Conservation (phyloP, 1,140 invertebrate genomes). For the Achatina immaculata region DNA sequence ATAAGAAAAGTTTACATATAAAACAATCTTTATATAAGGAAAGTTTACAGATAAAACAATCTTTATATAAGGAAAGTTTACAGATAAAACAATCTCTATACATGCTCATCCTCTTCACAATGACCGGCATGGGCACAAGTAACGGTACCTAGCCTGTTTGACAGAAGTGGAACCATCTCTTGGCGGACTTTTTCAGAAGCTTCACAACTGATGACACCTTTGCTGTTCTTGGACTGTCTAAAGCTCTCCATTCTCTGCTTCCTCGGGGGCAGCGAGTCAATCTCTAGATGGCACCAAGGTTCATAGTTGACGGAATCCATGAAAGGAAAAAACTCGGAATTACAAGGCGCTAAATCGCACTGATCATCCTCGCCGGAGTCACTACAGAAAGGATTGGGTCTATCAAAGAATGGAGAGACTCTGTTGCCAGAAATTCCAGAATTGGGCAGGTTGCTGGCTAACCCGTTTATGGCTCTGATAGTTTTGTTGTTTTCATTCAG, state of each 20-base stretch:
- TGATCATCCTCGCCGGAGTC: background rate
- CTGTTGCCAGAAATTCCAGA: background rate
- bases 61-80: background rate
- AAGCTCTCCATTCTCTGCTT: background rate
- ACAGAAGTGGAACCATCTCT: constrained; percentile 13
- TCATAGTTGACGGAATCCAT: constrained; percentile 16
- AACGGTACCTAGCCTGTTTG: background rate
- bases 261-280: background rate
- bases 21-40: too few species aligned
- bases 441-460: background rate
- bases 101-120: constrained; percentile 22
- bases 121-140: background rate
- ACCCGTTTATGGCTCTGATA: constrained; percentile 2
- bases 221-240: background rate
- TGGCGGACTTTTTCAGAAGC: background rate
- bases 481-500: constrained; percentile 9
- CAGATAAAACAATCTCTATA: background rate
- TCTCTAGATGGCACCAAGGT: background rate
- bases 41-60: too few species aligned
- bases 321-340: constrained; percentile 4
- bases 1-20: too few species aligned
- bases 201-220: background rate
- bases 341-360: background rate
- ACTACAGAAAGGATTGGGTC: background rate
- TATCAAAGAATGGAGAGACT: constrained; percentile 9